Evolutionary conservation across 2,888 invertebrate species (phyloP), one percentile per base, ranked within the genome.

Genomic region (Limenitis camilla): DNA sequence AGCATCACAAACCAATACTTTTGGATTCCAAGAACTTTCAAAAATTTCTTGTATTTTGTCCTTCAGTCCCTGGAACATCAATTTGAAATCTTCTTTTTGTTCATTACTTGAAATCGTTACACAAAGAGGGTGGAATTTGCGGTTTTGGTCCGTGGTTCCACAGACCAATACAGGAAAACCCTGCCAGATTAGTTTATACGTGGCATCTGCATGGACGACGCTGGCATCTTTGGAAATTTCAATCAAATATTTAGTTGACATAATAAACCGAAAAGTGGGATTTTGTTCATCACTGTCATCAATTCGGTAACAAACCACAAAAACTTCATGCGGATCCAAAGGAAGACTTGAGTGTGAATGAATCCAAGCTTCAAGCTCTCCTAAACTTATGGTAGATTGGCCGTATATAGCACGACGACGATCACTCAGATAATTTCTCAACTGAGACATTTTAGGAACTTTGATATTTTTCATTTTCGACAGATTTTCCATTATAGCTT

Each of bases 281-380:
- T 42, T 30, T 42, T 42, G 28, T 6, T 42, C 41, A 41, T 32
- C 32, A n/a, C n/a, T n/a, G 32, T 32, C 32, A 32, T 5, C 5
- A 41, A 41, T 29, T 42, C 10, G 30, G 42, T 30, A 31, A 11
- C 7, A 42, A 42, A 31, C 42, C 39, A 55, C 55, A 55, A 45
- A 58, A 45, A 55, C 56, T 50, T 56, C 56, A 54, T 61, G 55
- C 41, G 55, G 56, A 30, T 60, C 33, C 33, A 55, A 55, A 52
- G 60, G 55, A 40, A 60, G 40, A n/a, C 43, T 36, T 19, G 52
- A 53, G 56, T 63, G 62, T 48, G 47, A 52, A 10, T 6, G 39
- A 48, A 62, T 36, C 62, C 61, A 62, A 39, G 51, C 39, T 56
- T 61, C 57, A 41, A 61, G 41, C 52, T 61, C 60, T 10, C 59